These are phyloP conservation scores for Neofelis nebulosa DNA, from an alignment of 2,113 vertebrate species.

Conservation along the genomic window DNA sequence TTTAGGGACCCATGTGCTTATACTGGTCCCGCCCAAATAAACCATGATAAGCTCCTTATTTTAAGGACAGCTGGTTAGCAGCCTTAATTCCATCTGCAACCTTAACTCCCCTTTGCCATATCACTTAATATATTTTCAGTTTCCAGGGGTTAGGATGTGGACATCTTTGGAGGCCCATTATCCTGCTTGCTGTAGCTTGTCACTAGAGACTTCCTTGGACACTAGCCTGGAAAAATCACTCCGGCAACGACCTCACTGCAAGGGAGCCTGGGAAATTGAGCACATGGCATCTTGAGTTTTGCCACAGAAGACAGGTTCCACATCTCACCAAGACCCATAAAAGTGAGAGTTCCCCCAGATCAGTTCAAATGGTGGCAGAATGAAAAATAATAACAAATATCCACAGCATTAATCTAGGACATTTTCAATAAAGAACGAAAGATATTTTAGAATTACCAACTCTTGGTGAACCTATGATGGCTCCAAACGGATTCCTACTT, in stretches of 20 bases:
- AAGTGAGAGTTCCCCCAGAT: background rate
- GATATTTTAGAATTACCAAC: background rate
- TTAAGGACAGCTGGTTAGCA: background rate
- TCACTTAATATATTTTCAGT: background rate
- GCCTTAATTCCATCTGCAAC: background rate
- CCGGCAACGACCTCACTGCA: background rate
- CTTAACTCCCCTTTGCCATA: background rate
- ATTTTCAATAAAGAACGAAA: background rate
- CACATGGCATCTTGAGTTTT: background rate
- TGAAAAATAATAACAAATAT: background rate
- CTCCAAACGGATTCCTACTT: slow-evolving; percentile 5
- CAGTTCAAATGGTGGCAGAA: background rate
- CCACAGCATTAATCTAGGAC: background rate
- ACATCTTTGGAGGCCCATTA: background rate
- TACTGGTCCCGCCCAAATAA: background rate
- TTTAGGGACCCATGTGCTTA: background rate
- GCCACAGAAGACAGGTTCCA: background rate
- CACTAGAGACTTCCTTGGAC: background rate
- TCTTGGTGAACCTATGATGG: background rate
- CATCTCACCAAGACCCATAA: background rate
- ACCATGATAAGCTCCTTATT: background rate
- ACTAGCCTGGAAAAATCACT: background rate
- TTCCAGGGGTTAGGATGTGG: background rate
- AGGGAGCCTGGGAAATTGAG: background rate
- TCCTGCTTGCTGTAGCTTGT: background rate